Evolutionary conservation across 2,888 invertebrate species (phyloP), one percentile per base, ranked within the genome.

Genomic region (Spodoptera exigua): DNA sequence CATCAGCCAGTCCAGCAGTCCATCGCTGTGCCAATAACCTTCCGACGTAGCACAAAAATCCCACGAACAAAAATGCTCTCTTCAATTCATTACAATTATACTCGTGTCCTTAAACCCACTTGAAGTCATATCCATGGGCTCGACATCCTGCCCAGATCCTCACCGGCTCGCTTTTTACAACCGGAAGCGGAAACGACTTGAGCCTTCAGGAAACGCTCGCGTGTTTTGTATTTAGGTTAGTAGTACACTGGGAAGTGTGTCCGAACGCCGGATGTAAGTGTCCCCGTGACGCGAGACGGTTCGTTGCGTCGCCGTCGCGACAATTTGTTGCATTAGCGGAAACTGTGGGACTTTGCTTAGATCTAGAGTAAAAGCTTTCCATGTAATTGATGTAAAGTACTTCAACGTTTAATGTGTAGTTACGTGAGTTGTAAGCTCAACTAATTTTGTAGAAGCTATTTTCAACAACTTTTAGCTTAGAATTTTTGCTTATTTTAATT

Each of bases 141-240:
- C 41, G 70, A 84, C 68, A 81, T 85, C 82, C 51, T 43, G 71
- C 79, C 70, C 66, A 72, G 78, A 83, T 84, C 82, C 86, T 83
- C 82, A 78, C 76, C 78, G 84, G 86, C 76, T 84, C 84, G 88
- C 88, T 91, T 90, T 91, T 91, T 91, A 90, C 89, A 86, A 84
- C 88, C 83, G 92, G 92, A 93, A 91, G 41, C 91, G 93, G 93
- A 93, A 90, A 89, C 88, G 82, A 85, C 89, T 89, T 86, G 88
- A 89, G 89, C 90, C 89, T 92, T 84, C 91, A 90, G 93, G 93
- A 93, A 92, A 91, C 83, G 93, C 89, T 92, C 86, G 93, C 93
- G 93, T 92, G 93, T 91, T 90, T 87, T 84, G 82, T 81, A 70
- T 78, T 81, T 80, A 85, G 80, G 84, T 74, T 75, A 76, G 81